Percentiles rank a stretch among this genome's conserved stretches.
phyloP scores from a whole-genome alignment of 2,888 invertebrate species.

The Acleris cristana region DNA sequence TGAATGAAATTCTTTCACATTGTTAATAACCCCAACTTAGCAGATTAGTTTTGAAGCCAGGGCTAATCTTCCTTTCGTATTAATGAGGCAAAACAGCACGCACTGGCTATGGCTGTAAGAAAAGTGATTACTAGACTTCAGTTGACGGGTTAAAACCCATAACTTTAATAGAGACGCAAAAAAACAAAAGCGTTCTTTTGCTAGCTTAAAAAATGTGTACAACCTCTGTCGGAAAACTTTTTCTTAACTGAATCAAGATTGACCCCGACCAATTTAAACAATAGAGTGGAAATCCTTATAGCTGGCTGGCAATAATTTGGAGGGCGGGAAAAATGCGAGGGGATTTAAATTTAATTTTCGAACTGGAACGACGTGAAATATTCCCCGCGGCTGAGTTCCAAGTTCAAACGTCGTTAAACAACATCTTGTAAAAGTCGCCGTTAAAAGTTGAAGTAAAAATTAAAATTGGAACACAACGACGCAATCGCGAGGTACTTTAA shows the following conservation, averaged over 20 bases:
- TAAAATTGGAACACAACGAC: conserved; percentile 52
- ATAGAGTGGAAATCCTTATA: conserved; percentile 62
- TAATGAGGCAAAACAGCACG: no score
- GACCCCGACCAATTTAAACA: conserved; percentile 69
- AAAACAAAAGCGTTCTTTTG: no score
- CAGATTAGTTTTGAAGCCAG: no score
- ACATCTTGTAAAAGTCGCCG: conserved; percentile 60
- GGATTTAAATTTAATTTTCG: conserved; percentile 83
- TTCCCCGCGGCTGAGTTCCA: conserved; percentile 68
- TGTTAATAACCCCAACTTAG: no score
- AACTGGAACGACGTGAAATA: conserved; percentile 76
- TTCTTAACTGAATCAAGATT: conserved; percentile 41
- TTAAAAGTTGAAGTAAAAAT: conserved; percentile 57
- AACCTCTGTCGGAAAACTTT: conserved; percentile 16
- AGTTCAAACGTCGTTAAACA: conserved; percentile 66
- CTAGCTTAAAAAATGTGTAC: not conserved
- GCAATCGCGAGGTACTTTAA: conserved; percentile 40
- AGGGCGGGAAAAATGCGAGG: conserved; percentile 78
- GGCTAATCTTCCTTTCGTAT: no score
- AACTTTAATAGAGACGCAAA: no score
- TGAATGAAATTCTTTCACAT: no score
- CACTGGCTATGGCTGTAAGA: no score
- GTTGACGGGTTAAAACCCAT: no score
- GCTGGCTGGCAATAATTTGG: conserved; percentile 69
- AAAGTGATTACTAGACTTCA: no score